Conservation (phyloP, 37 sponge, comb jelly and placozoan genomes). For the Oscarella lobularis region DNA sequence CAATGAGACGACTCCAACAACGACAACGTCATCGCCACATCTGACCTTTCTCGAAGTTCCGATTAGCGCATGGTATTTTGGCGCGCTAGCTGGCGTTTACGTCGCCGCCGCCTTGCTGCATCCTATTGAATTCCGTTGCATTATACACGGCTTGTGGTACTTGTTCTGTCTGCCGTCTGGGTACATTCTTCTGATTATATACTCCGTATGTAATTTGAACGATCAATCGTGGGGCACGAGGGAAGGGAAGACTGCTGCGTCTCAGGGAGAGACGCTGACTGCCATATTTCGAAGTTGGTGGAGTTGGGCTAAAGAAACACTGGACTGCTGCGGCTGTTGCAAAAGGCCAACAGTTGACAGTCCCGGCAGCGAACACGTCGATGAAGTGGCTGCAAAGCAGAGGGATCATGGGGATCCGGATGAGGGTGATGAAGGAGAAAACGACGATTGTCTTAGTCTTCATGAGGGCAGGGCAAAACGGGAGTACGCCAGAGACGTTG, state of each 20-base stretch:
- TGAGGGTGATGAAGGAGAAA: background rate
- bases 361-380: too few species aligned
- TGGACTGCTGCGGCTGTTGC: background rate
- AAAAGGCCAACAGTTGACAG: too few species aligned
- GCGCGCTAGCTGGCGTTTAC: constrained; percentile 24
- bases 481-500: too few species aligned
- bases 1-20: background rate
- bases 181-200: constrained; percentile 69
- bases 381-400: too few species aligned
- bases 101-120: constrained; percentile 54
- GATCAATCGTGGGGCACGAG: constrained; percentile 78
- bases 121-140: constrained; percentile 20
- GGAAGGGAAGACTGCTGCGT: constrained; percentile 14
- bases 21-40: background rate
- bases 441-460: too few species aligned
- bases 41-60: background rate
- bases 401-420: too few species aligned
- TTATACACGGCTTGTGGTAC: constrained; percentile 68
- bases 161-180: constrained; percentile 70
- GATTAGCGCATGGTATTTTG: constrained; percentile 26
- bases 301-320: background rate
- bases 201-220: constrained; percentile 72
- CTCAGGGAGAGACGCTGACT: background rate
- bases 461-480: too few species aligned
- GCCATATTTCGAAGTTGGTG: background rate